Base-by-base conservation (phyloP, 2,113 vertebrate species). In the Oncorhynchus tshawytscha region DNA sequence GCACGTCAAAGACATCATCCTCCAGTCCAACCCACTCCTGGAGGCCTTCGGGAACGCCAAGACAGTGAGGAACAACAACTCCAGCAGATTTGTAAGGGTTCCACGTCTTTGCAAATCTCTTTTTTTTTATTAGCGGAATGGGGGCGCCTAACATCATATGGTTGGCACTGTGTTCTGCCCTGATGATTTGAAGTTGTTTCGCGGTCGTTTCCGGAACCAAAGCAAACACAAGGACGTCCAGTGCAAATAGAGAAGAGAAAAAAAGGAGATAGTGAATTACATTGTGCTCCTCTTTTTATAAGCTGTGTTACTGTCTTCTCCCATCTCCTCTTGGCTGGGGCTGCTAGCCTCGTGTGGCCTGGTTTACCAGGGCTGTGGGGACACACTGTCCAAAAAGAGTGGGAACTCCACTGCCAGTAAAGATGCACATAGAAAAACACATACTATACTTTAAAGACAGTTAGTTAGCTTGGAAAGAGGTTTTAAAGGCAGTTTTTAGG, bases 1-100 rank as follows among this genome's bases (percentile, higher is more conserved):
- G 97, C 97, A 99, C 2, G 96, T 99, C 84, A 99, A 99, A 91
- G 97, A 99, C 88, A 99, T 99, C 83, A 99, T 99, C 87, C 93
- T 99, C 2, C 97, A 97, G 85, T 99, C 97, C 86, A 99, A 99
- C 84, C 97, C 97, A 0, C 92, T 99, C 77, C 89, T 99, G 29
- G 97, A 99, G 85, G 97, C 97, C 76, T 99, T 99, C 18, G 97
- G 97, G 54, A 99, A 99, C 0, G 97, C 97, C 83, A 99, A 99
- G 92, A 99, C 97, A 0, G 92, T 99, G 22, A 94, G 97, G 81
- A 99, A 99, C 94, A 99, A 99, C 93, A 99, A 99, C 90, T 99
- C 97, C 88, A 99, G 97, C 91, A 92, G 97, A 95, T 99, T 99
- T 77, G 97, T 99, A 93, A 96, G 97, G 90, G 16, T 78, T 82